Evolutionary conservation across 2,888 invertebrate species (phyloP).

Genomic region (Megastigmus dorsalis): DNA sequence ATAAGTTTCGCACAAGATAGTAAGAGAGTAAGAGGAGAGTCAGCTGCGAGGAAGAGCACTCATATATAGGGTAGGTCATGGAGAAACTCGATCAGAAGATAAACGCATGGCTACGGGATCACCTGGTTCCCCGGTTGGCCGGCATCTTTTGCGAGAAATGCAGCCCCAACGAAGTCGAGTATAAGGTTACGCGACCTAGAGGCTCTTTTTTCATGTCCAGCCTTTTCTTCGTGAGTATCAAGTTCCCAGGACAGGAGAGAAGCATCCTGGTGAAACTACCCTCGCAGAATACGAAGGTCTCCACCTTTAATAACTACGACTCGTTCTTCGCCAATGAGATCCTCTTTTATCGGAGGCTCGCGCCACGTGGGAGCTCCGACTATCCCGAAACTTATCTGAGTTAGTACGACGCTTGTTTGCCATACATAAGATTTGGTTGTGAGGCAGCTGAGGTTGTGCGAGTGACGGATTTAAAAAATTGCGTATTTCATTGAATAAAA

Average conservation of each 20-base stretch:
- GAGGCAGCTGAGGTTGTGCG: too few relatives aligned
- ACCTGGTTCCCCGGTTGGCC: conserved; percentile 50
- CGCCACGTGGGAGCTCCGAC: conserved; percentile 17
- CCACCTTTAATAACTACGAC: background rate
- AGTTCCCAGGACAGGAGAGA: conserved; percentile 16
- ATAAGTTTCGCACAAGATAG: background rate
- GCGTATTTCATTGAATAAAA: too few relatives aligned
- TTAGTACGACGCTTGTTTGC: background rate
- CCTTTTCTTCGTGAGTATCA: conserved; percentile 57
- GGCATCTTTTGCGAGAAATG: background rate
- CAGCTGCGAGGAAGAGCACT: background rate
- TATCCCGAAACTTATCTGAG: conserved; percentile 55
- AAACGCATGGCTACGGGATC: conserved; percentile 51
- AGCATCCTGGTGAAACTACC: conserved; percentile 21
- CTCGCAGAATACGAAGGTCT: background rate
- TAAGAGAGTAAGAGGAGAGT: background rate
- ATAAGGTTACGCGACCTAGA: conserved; percentile 51
- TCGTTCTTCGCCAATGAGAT: conserved; percentile 67
- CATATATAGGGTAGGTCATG: background rate
- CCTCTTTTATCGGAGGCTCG: conserved; percentile 63
- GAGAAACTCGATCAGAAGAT: conserved; percentile 33
- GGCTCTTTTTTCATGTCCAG: conserved; percentile 58
- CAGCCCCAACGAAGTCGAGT: conserved; percentile 39
- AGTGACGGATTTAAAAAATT: too few relatives aligned
- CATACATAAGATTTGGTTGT: background rate